A percentile compares a stretch with the other conserved stretches of the same genome.
Evolutionary conservation across 2,113 vertebrate genomes (phyloP).

Genomic region (Alaudala cheleensis): DNA sequence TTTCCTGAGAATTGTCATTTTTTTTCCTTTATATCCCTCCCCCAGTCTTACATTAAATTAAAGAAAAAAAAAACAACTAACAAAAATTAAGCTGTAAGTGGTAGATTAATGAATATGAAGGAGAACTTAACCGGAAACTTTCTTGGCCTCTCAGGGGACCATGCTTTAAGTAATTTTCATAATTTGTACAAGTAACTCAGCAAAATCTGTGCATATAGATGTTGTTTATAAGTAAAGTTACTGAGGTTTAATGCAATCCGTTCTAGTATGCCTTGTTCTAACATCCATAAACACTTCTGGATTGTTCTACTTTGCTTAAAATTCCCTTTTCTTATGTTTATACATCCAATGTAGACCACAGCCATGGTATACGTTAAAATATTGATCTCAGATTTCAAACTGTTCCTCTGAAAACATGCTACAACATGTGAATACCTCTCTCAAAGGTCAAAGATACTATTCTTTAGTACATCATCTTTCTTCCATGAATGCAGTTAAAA

Average conservation of each 20-base stretch:
- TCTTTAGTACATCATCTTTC: conserved; percentile 52
- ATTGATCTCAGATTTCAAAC: conserved; percentile 52
- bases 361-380: conserved; percentile 49
- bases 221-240: conserved; percentile 5
- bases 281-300: conserved; percentile 41
- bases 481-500: conserved; percentile 45
- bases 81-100: conserved; percentile 33
- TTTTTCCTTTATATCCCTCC: conserved; percentile 30
- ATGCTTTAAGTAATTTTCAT: conserved; percentile 79
- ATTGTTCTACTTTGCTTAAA: conserved; percentile 59
- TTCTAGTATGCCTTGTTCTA: conserved; percentile 51
- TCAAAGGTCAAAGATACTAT: conserved; percentile 39
- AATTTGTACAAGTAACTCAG: conserved; percentile 70
- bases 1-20: conserved; percentile 76
- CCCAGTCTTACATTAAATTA: conserved; percentile 59
- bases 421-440: neutral
- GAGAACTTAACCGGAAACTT: conserved; percentile 77
- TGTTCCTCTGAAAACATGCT: conserved; percentile 68
- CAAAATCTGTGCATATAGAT: conserved; percentile 72
- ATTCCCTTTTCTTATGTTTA: conserved; percentile 58
- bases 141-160: conserved; percentile 80
- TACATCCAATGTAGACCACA: conserved; percentile 50
- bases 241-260: conserved; percentile 62
- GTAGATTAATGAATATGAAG: conserved; percentile 47
- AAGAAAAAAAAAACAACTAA: conserved; percentile 11